A percentile compares a stretch with the other conserved stretches of the same genome.
These are phyloP conservation scores for Pogoniulus pusillus DNA, from an alignment of 2,797 vertebrate genomes.

Conservation along the genomic window DNA sequence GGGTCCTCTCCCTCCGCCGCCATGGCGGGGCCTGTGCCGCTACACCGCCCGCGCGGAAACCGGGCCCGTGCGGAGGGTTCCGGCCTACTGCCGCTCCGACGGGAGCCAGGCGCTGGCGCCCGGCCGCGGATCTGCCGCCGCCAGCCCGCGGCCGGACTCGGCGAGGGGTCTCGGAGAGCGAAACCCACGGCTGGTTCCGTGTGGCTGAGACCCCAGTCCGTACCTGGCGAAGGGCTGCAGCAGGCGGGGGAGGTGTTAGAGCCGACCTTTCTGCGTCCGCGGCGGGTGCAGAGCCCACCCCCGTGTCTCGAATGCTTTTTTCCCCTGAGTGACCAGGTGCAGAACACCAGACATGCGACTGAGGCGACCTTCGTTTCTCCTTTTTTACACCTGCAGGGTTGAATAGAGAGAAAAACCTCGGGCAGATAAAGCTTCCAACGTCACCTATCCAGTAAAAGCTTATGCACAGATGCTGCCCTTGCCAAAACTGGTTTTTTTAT, in stretches of 20 bases:
- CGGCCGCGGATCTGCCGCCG: background rate
- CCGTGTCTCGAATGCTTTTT: accelerated
- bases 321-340: accelerated
- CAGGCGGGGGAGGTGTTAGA: accelerated
- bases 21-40: constrained; percentile 37
- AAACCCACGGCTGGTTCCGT: no score
- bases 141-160: background rate
- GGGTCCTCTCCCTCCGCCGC: constrained; percentile 83
- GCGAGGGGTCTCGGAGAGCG: background rate
- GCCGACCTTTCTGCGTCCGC: accelerated
- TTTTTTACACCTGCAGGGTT: background rate
- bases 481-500: background rate
- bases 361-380: background rate
- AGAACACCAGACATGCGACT: background rate
- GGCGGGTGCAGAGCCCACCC: accelerated
- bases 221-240: accelerated
- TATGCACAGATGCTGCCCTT: accelerated
- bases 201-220: accelerated
- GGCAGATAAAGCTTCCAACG: accelerated
- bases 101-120: no score
- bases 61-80: constrained; percentile 4
- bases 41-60: constrained; percentile 57
- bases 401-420: accelerated
- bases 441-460: accelerated
- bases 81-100: background rate